Evolutionary conservation across 2,113 vertebrate genomes (phyloP).

Genomic region (Nerophis ophidion): DNA sequence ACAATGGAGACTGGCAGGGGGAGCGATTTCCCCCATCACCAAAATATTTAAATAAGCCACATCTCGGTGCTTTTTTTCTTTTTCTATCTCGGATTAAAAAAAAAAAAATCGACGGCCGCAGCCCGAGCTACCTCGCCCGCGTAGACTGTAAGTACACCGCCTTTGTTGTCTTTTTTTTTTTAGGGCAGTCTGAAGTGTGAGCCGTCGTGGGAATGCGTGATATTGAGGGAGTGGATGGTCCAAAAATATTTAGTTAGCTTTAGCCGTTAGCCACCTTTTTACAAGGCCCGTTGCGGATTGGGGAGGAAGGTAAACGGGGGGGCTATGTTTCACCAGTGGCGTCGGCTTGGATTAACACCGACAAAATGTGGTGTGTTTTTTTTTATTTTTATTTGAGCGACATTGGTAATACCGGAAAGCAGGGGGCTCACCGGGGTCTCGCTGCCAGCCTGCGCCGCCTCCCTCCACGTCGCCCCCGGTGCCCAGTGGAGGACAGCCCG

Average conservation of each 20-base stretch:
- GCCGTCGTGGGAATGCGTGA: slow-evolving; percentile 39
- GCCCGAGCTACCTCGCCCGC: slow-evolving; percentile 39
- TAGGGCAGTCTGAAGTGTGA: not conserved
- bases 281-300: slow-evolving; percentile 53
- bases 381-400: not conserved
- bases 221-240: slow-evolving; percentile 34
- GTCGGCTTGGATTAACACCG: not conserved
- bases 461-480: slow-evolving; percentile 27
- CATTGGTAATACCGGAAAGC: slow-evolving; percentile 14
- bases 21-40: slow-evolving; percentile 65
- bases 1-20: slow-evolving; percentile 73
- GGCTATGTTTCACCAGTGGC: slow-evolving; percentile 14
- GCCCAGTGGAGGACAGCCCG: slow-evolving; percentile 46
- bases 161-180: slow-evolving; percentile 12
- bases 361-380: not conserved
- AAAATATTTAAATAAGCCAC: slow-evolving; percentile 62
- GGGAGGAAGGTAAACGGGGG: slow-evolving; percentile 29
- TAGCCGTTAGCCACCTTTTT: slow-evolving; percentile 61
- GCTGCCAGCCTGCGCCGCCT: slow-evolving; percentile 46
- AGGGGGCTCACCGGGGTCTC: slow-evolving; percentile 25
- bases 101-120: slow-evolving; percentile 32
- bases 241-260: slow-evolving; percentile 30
- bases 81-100: slow-evolving; percentile 24
- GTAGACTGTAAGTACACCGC: slow-evolving; percentile 49
- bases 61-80: slow-evolving; percentile 24